Conservation (phyloP, 2,113 vertebrate species). For the Probosciger aterrimus region DNA sequence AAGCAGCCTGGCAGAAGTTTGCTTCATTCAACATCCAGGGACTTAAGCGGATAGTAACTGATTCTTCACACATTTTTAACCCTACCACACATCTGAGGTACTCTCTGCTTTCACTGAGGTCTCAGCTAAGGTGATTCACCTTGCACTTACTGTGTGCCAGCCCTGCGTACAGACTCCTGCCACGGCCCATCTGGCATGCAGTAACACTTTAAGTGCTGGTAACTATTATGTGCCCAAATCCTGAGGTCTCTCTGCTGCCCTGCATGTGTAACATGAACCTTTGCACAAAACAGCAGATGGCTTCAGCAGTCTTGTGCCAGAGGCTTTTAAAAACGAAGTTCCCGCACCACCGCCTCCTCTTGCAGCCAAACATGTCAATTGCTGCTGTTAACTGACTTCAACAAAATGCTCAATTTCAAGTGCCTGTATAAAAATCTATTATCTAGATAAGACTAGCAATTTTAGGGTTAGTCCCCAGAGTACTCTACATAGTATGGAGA, state of each 20-base stretch:
- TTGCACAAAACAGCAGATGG: slow-evolving; percentile 23
- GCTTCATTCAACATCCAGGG: slow-evolving; percentile 13
- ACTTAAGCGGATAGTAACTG: neutral
- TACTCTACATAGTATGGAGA: neutral
- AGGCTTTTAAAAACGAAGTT: neutral
- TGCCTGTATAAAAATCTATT: neutral
- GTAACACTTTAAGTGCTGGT: neutral
- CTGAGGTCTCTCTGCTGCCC: neutral
- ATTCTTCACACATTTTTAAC: slow-evolving; percentile 50
- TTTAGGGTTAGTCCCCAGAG: neutral
- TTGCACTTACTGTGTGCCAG: neutral
- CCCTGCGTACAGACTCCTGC: neutral
- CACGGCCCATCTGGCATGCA: neutral
- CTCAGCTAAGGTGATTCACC: neutral
- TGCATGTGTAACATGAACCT: neutral
- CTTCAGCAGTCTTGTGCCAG: neutral
- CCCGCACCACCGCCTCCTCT: neutral
- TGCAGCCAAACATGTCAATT: neutral
- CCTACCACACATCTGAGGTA: neutral
- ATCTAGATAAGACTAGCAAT: neutral
- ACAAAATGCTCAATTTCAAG: neutral
- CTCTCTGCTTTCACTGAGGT: neutral
- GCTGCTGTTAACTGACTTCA: neutral
- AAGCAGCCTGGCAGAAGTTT: neutral
- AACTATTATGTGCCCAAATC: neutral